A percentile compares a stretch with the other conserved stretches of the same genome.
phyloP scores from a whole-genome alignment of 2,888 invertebrate species.

The Ferrisia virgata region DNA sequence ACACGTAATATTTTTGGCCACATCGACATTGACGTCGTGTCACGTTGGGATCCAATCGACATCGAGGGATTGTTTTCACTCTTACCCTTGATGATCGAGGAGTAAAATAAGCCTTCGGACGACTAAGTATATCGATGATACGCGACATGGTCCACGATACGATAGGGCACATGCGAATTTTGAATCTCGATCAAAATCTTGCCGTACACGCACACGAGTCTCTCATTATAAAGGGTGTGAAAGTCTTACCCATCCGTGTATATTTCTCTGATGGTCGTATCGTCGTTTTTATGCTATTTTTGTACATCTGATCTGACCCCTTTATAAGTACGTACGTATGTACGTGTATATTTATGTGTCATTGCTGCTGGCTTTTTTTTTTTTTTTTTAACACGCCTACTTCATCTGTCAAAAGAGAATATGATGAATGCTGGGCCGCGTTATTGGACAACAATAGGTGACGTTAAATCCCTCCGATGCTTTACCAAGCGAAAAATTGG shows the following conservation, averaged over 20 bases:
- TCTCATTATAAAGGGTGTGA: conserved; percentile 45
- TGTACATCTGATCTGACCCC: background rate
- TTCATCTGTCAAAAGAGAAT: conserved; percentile 47
- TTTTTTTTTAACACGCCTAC: conserved; percentile 45
- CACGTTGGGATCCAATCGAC: conserved; percentile 8
- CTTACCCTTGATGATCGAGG: too few species aligned
- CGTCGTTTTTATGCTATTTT: background rate
- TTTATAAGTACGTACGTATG: too few species aligned
- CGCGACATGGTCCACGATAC: background rate
- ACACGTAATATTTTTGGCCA: background rate
- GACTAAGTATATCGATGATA: too few species aligned
- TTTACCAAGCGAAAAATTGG: conserved; percentile 47
- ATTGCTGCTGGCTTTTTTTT: background rate
- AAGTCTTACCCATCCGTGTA: conserved; percentile 15
- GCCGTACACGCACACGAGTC: conserved; percentile 44
- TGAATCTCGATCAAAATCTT: conserved; percentile 34
- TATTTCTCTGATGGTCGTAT: background rate
- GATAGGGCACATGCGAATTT: too few species aligned
- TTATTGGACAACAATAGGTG: conserved; percentile 45
- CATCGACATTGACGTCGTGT: background rate
- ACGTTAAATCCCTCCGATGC: conserved; percentile 43
- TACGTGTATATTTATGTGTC: too few species aligned
- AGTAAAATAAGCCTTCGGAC: conserved; percentile 28
- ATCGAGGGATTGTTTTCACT: conserved; percentile 13
- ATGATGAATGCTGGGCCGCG: conserved; percentile 44